These are phyloP conservation scores for Poeciliopsis paucimaculata DNA, from an alignment of 2,797 vertebrate species.

Conservation along the genomic window DNA sequence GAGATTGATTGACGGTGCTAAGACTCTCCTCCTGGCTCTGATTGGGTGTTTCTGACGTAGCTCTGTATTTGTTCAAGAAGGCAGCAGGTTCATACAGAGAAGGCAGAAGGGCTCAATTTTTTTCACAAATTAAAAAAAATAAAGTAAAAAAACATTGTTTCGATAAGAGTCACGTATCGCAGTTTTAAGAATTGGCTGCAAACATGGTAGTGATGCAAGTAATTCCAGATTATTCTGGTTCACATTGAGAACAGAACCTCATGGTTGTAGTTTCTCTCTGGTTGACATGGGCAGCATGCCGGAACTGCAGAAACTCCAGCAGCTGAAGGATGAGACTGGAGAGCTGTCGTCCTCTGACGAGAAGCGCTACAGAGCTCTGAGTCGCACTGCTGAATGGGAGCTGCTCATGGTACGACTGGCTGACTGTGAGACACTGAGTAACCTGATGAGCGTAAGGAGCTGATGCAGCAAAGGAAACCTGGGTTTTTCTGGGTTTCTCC, in stretches of 20 bases:
- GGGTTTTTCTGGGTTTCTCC: neutral
- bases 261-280: neutral
- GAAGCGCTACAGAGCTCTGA: slow-evolving; percentile 95
- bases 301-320: slow-evolving; percentile 97
- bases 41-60: no score
- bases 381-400: slow-evolving; percentile 94
- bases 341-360: slow-evolving; percentile 97
- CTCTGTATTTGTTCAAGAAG: no score
- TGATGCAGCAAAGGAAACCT: neutral
- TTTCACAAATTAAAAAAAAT: no score
- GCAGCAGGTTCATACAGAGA: no score
- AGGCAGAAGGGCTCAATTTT: no score
- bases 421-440: neutral
- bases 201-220: neutral
- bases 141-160: no score
- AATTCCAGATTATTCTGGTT: neutral
- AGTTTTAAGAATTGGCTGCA: no score
- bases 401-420: slow-evolving; percentile 89
- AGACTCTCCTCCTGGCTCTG: no score
- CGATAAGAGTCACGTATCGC: no score
- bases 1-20: no score
- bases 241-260: neutral
- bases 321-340: slow-evolving; percentile 97
- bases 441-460: neutral
- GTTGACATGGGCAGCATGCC: slow-evolving; percentile 87